Evolutionary conservation across 2,888 invertebrate genomes (phyloP).

Genomic region (Lymantria monacha): DNA sequence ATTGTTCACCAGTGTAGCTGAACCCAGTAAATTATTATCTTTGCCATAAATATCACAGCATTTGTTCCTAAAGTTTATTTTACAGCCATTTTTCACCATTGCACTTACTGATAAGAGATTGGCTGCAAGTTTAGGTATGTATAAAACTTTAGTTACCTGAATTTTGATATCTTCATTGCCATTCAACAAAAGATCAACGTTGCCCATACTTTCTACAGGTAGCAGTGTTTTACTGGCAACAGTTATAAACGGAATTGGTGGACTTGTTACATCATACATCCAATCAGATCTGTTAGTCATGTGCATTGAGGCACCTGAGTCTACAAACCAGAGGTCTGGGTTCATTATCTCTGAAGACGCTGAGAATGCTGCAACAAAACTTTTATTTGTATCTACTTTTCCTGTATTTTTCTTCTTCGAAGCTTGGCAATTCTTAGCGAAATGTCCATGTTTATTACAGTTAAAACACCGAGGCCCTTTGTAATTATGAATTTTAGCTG

Average conservation of each 20-base stretch:
- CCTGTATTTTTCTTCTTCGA: background rate
- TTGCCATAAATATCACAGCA: background rate
- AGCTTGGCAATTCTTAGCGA: background rate
- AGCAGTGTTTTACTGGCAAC: constrained; percentile 25
- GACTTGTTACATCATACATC: constrained; percentile 7
- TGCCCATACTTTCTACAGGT: constrained; percentile 9
- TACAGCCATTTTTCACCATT: constrained; percentile 16
- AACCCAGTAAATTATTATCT: background rate
- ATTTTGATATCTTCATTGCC: constrained; percentile 13
- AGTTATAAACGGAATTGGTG: constrained; percentile 18
- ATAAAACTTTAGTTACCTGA: constrained; percentile 26
- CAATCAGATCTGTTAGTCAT: constrained; percentile 16
- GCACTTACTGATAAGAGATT: constrained; percentile 13
- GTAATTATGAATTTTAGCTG: background rate
- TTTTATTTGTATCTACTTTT: background rate
- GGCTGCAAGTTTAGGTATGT: constrained; percentile 15
- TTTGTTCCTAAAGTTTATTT: background rate
- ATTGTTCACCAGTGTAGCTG: background rate
- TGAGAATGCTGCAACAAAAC: constrained; percentile 28
- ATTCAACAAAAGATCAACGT: constrained; percentile 4
- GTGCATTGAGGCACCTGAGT: constrained; percentile 23
- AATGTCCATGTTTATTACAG: constrained; percentile 21
- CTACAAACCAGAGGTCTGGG: constrained; percentile 12
- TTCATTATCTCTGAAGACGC: constrained; percentile 3
- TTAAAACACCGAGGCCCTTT: constrained; percentile 25